Percentiles rank a stretch among this genome's conserved stretches.
Conservation (phyloP, 2,797 vertebrate species). For the Crotalus adamanteus region DNA sequence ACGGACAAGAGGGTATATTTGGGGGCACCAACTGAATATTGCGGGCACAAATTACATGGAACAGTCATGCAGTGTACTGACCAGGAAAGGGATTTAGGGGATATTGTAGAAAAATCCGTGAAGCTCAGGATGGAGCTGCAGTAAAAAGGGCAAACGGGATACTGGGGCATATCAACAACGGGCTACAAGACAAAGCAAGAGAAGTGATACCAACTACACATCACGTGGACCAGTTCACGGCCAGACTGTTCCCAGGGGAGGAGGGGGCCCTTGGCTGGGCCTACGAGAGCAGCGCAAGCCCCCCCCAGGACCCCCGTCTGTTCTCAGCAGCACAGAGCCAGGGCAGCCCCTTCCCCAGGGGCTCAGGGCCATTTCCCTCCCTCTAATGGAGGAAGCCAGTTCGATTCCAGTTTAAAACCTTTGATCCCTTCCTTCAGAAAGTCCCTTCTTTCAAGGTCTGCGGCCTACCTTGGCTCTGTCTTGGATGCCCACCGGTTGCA, state of each 20-base stretch:
- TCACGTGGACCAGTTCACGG: conserved; percentile 37
- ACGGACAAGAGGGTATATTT: conserved; percentile 43
- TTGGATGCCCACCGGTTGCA: not conserved
- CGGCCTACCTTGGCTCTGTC: not conserved
- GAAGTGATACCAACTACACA: conserved; percentile 61
- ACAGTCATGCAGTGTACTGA: conserved; percentile 70
- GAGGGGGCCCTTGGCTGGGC: not conserved
- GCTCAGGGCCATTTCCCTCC: not conserved
- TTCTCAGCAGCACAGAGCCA: not conserved
- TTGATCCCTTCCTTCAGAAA: not conserved
- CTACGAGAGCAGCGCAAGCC: not conserved
- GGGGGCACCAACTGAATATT: conserved; percentile 56
- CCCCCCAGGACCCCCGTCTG: not conserved
- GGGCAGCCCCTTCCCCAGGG: not conserved
- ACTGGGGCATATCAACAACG: conserved; percentile 62
- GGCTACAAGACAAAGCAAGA: conserved; percentile 66
- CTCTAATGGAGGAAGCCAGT: not conserved
- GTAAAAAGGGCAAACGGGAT: conserved; percentile 63
- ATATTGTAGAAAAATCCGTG: conserved; percentile 69
- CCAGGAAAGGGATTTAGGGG: conserved; percentile 69
- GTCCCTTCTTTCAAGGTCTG: not conserved
- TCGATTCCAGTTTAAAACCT: not conserved
- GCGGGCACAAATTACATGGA: conserved; percentile 64
- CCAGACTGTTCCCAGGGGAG: not conserved
- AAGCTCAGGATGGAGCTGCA: conserved; percentile 70